Percentiles rank a stretch among this genome's conserved stretches.
These are phyloP conservation scores for Fragum whitleyi DNA, from an alignment of 2,888 invertebrate genomes.

Conservation along the genomic window DNA sequence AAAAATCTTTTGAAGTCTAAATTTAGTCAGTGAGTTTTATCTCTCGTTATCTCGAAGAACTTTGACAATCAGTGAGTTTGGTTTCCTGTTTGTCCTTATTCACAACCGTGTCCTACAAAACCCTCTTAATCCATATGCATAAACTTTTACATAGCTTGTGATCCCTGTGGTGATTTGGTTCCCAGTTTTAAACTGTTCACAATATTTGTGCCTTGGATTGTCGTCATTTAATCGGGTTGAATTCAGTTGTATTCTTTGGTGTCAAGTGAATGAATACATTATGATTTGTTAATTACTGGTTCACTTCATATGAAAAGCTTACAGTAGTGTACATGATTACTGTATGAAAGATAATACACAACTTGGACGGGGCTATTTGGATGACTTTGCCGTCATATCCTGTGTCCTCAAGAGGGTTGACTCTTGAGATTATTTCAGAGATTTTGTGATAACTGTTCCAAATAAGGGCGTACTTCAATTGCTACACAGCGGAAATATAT, in stretches of 20 bases:
- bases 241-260: conserved; percentile 8
- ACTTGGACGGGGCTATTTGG: conserved; percentile 16
- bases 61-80: conserved; percentile 16
- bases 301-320: conserved; percentile 33
- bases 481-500: conserved; percentile 26
- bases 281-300: conserved; percentile 42
- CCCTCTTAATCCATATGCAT: conserved; percentile 13
- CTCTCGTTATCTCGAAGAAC: conserved; percentile 20
- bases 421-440: conserved; percentile 28
- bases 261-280: conserved; percentile 34
- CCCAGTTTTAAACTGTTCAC: background rate
- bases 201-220: conserved; percentile 7
- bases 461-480: conserved; percentile 25
- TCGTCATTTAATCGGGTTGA: conserved; percentile 5
- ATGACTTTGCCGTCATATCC: conserved; percentile 30
- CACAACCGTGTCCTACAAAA: conserved; percentile 15
- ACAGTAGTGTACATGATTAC: conserved; percentile 10
- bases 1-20: conserved; percentile 22
- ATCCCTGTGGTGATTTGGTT: conserved; percentile 11
- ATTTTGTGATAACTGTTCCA: conserved; percentile 27
- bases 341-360: conserved; percentile 20
- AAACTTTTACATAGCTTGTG: background rate
- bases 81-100: conserved; percentile 21
- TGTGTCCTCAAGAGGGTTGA: conserved; percentile 32
- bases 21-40: conserved; percentile 14